phyloP scores from a whole-genome alignment of 2,888 invertebrate genomes.

The Drepana falcataria region DNA sequence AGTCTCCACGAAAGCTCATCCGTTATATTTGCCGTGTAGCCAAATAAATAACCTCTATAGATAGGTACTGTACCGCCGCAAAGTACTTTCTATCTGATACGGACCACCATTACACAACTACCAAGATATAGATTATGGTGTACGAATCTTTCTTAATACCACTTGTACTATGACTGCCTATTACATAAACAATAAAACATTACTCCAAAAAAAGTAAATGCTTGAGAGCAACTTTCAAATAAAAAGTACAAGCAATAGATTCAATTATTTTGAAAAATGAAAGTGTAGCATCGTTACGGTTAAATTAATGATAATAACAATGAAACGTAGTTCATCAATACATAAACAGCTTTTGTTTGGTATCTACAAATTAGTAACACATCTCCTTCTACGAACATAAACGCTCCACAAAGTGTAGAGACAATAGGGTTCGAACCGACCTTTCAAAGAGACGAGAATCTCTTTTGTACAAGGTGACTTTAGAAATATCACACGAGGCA shows the following conservation, averaged over 20 bases:
- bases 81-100: slow-evolving; percentile 72
- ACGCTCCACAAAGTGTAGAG: slow-evolving; percentile 19
- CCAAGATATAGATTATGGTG: slow-evolving; percentile 44
- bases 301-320: background rate
- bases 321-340: background rate
- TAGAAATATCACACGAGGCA: slow-evolving; percentile 31
- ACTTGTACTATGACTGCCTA: slow-evolving; percentile 29
- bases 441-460: slow-evolving; percentile 31
- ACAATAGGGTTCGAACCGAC: slow-evolving; percentile 30
- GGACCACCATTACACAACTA: slow-evolving; percentile 47
- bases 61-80: slow-evolving; percentile 28
- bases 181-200: slow-evolving; percentile 38
- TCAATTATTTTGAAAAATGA: background rate
- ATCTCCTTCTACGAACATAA: slow-evolving; percentile 9
- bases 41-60: slow-evolving; percentile 34
- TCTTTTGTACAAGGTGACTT: slow-evolving; percentile 32
- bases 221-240: slow-evolving; percentile 22
- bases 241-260: slow-evolving; percentile 9
- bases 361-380: slow-evolving; percentile 18
- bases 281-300: background rate
- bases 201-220: slow-evolving; percentile 24
- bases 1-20: slow-evolving; percentile 25
- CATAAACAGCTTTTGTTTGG: slow-evolving; percentile 6
- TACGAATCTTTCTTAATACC: slow-evolving; percentile 35
- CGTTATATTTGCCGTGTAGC: slow-evolving; percentile 45